phyloP scores from a whole-genome alignment of 2,888 invertebrate genomes.

The Hemistola chrysoprasaria region DNA sequence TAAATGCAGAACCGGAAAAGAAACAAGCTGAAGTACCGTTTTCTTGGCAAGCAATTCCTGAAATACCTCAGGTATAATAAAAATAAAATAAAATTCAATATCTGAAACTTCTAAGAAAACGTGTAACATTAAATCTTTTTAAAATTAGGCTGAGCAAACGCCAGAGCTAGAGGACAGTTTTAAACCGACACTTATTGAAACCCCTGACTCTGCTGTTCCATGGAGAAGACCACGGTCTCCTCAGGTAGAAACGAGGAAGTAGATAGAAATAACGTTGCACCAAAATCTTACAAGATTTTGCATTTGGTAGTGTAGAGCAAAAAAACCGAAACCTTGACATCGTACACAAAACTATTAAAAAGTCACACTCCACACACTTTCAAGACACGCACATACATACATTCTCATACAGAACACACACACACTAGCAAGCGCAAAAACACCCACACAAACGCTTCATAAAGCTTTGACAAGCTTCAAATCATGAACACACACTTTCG shows the following conservation, averaged over 20 bases:
- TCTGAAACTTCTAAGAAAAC: constrained; percentile 3
- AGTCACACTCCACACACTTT: neutral
- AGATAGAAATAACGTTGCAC: neutral
- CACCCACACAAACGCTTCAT: constrained; percentile 1
- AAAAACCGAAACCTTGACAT: constrained; percentile 1
- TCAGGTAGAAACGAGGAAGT: constrained; percentile 49
- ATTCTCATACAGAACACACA: neutral
- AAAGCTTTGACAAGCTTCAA: constrained; percentile 12
- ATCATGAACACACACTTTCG: constrained; percentile 33
- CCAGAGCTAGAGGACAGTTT: constrained; percentile 70
- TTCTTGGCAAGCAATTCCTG: constrained; percentile 74
- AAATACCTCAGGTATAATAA: constrained; percentile 75
- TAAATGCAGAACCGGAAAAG: constrained; percentile 53
- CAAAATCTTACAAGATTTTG: too few relatives aligned
- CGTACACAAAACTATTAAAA: neutral
- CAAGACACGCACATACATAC: neutral
- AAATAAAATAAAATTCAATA: constrained; percentile 12
- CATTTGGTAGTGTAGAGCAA: too few relatives aligned
- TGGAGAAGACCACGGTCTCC: constrained; percentile 70
- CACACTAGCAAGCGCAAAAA: constrained; percentile 3
- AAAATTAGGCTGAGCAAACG: constrained; percentile 69
- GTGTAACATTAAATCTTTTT: constrained; percentile 23
- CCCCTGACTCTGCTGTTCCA: constrained; percentile 53
- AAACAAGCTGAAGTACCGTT: constrained; percentile 63
- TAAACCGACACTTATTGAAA: constrained; percentile 66